phyloP scores from a whole-genome alignment of 2,888 invertebrate species.

The Agrochola circellaris region DNA sequence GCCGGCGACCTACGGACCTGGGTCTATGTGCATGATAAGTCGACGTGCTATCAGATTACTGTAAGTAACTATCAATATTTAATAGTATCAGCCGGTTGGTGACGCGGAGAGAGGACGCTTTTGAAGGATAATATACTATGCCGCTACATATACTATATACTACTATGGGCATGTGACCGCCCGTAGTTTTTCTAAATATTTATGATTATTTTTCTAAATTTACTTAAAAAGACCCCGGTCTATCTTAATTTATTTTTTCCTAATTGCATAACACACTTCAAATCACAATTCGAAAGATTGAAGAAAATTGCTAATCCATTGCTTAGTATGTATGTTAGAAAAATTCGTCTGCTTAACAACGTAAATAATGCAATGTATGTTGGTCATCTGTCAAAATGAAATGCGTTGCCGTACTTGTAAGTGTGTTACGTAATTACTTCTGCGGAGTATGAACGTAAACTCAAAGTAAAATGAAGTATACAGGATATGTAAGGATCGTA shows the following conservation, averaged over 20 bases:
- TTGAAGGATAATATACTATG: neutral
- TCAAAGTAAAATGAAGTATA: neutral
- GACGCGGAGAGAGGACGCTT: too few species aligned
- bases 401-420: neutral
- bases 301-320: neutral
- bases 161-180: too few species aligned
- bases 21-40: slow-evolving; percentile 93
- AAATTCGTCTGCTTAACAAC: neutral
- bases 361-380: neutral
- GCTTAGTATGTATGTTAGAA: neutral
- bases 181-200: too few species aligned
- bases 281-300: neutral
- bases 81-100: neutral
- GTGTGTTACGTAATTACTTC: neutral
- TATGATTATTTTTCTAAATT: too few species aligned
- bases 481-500: neutral
- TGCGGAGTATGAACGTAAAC: neutral
- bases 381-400: neutral
- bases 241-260: too few species aligned
- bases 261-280: too few species aligned
- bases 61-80: slow-evolving; percentile 81
- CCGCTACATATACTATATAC: too few species aligned
- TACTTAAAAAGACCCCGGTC: too few species aligned
- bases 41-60: slow-evolving; percentile 90
- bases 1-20: slow-evolving; percentile 96